Evolutionary conservation across 1,140 invertebrate genomes (phyloP), one percentile per base, ranked within the genome.

Genomic region (Drosophila fuyamai): DNA sequence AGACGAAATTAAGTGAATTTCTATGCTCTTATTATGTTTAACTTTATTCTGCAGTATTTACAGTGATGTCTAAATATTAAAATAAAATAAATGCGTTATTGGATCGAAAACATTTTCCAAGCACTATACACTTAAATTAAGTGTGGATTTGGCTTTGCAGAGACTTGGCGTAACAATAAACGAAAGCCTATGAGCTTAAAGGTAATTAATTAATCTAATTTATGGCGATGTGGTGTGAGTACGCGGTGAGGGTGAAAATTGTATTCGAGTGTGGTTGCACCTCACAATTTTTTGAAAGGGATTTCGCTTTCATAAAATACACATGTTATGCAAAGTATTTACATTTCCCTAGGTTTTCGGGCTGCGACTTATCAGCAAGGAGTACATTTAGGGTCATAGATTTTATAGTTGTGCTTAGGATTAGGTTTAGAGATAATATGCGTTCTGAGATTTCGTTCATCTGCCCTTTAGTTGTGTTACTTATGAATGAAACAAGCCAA

Each of bases 11-110:
- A n/a, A 7, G 50, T 18, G 46, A 27, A 35, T 32, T 32, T 41
- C n/a, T 16, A 38, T 38, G 50, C 71, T 35, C 46, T 12, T 78
- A 23, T 35, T 32, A 14, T 46, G 38, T 40, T 32, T 68, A 36
- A 35, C 43, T 46, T 76, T 56, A 41, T 54, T 78, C 65, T 68
- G 73, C 54, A 46, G 40, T 88, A 88, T 88, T 80, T 88, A 88
- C 84, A 88, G 63, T 53, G 54, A 60, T 56, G 29, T 27, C 66
- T 66, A 58, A 13, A 23, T 9, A 32, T 14, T 72, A 47, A 66
- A 80, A 71, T 77, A 67, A 88, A 80, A 89, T 83, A 89, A 88
- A 88, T 88, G 83, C 83, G 58, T 80, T 77, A 56, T 74, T 75
- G 63, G 63, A 89, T 89, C 61, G 54, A 78, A 83, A 78, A 58